Evolutionary conservation across 2,888 invertebrate genomes (phyloP), one percentile per base, ranked within the genome.

Genomic region (Tortrix viridana): DNA sequence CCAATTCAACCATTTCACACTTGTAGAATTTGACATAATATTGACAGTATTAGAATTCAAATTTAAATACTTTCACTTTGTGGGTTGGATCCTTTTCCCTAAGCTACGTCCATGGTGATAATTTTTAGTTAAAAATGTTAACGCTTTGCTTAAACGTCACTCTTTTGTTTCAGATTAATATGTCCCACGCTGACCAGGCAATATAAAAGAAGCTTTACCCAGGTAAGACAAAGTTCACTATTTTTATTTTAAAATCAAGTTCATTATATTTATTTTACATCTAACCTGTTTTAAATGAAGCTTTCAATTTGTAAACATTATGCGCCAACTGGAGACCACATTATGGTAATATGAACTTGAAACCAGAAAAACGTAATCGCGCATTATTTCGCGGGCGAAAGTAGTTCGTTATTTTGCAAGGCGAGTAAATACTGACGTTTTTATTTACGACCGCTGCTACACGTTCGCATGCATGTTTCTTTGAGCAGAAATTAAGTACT

Each of bases 161-260:
- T 56, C 37, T 41, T 18, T 66, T 63, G 66, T 66, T 66, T 52
- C 66, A 66, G 66, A 64, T 60, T 22, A n/a, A n/a, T n/a, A 64
- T 60, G 64, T 49, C 49, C 53, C 22, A 41, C 38, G 47, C 23
- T 38, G 41, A 53, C 41, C 37, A 53, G 43, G 14, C 16, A 18
- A 26, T 48, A 50, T 56, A 60, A 64, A 43, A 26, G 7, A 22
- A 20, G 50, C 38, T 41, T 4, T 23, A 46, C 22, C 5, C 50
- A 46, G 62, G 62, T 62, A 57, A 62, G 19, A 41, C 41, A 38
- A 5, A 6, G 14, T 16, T 41, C 14, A 41, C 2, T 41, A 41
- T 41, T 41, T 19, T 43, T 12, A 32, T n/a, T 50, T 12, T 41
- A 32, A 5, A 3, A n/a, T 16, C n/a, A n/a, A 7, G 14, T 46